phyloP scores from a whole-genome alignment of 2,113 vertebrate genomes.

The Vanacampus margaritifer region DNA sequence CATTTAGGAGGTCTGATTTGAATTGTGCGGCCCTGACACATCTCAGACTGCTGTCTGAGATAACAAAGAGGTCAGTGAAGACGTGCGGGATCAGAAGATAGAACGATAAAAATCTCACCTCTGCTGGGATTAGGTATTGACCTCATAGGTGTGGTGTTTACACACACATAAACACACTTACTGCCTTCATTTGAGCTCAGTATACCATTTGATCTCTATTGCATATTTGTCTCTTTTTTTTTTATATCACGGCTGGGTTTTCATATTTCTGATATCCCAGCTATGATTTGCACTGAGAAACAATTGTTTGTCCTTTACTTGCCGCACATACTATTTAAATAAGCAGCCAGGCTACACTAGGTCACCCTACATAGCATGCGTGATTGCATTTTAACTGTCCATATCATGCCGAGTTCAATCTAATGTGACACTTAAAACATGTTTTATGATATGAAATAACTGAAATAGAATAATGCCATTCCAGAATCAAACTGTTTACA shows the following conservation, averaged over 20 bases:
- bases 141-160: slow-evolving; percentile 54
- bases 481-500: background rate
- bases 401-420: slow-evolving; percentile 5
- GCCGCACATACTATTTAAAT: background rate
- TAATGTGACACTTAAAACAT: background rate
- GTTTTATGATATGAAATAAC: background rate
- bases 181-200: slow-evolving; percentile 35
- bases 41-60: slow-evolving; percentile 39
- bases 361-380: background rate
- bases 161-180: slow-evolving; percentile 23
- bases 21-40: slow-evolving; percentile 12
- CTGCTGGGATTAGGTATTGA: slow-evolving; percentile 56
- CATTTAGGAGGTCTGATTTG: slow-evolving; percentile 26
- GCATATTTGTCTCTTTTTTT: slow-evolving; percentile 34
- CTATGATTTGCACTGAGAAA: slow-evolving; percentile 31
- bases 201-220: slow-evolving; percentile 57
- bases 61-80: slow-evolving; percentile 19
- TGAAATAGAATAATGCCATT: background rate
- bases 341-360: background rate
- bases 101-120: slow-evolving; percentile 61
- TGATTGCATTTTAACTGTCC: slow-evolving; percentile 1
- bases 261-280: slow-evolving; percentile 30
- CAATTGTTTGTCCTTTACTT: slow-evolving; percentile 18
- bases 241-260: slow-evolving; percentile 20
- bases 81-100: slow-evolving; percentile 26